Percentiles rank a stretch among this genome's conserved stretches.
phyloP scores from a whole-genome alignment of 2,888 invertebrate genomes.

The Pyrocoelia pectoralis region DNA sequence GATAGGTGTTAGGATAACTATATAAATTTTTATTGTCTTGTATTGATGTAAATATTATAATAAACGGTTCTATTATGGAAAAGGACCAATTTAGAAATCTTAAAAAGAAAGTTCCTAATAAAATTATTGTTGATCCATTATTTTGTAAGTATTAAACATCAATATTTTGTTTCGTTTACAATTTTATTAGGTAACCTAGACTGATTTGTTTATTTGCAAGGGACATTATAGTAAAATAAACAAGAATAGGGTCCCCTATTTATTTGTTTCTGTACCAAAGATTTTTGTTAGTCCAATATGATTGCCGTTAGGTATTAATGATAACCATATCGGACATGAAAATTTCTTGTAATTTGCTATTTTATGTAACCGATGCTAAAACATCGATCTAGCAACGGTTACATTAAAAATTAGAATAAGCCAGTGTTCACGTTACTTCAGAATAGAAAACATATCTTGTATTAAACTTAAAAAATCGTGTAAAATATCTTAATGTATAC shows the following conservation, averaged over 20 bases:
- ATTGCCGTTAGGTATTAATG: not conserved
- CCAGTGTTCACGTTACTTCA: constrained; percentile 13
- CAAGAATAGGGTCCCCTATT: constrained; percentile 53
- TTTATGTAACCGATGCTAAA: not conserved
- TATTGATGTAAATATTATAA: constrained; percentile 52
- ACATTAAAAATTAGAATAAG: not conserved
- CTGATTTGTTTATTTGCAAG: constrained; percentile 43
- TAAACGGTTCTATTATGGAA: constrained; percentile 51
- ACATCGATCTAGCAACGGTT: not conserved
- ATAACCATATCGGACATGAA: constrained; percentile 1
- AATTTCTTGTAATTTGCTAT: not conserved
- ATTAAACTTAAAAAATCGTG: constrained; percentile 43
- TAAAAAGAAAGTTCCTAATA: constrained; percentile 55
- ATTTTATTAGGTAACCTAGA: constrained; percentile 46
- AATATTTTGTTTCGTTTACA: constrained; percentile 41
- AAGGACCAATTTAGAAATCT: constrained; percentile 58
- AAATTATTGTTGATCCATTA: constrained; percentile 42
- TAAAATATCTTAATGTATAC: constrained; percentile 36
- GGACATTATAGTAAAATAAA: constrained; percentile 42
- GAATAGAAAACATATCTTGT: constrained; percentile 52
- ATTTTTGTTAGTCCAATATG: constrained; percentile 1
- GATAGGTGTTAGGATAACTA: constrained; percentile 48
- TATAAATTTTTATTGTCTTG: constrained; percentile 49
- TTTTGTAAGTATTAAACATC: constrained; percentile 24
- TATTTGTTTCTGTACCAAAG: constrained; percentile 24